Conservation (phyloP, 1,140 invertebrate species). For the Meteorus sp. region DNA sequence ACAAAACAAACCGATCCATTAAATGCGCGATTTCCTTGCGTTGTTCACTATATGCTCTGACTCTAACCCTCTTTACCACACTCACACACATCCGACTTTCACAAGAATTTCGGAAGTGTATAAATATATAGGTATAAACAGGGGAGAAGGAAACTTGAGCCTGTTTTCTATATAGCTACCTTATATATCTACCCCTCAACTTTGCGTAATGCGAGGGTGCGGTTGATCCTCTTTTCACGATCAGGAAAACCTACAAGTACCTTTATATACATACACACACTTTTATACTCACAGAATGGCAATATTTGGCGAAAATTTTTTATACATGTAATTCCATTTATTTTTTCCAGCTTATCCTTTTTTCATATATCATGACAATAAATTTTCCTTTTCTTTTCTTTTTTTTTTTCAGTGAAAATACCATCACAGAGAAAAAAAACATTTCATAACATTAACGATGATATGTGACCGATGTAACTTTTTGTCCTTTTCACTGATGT, state of each 20-base stretch:
- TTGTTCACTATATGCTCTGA: not conserved
- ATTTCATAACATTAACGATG: too few relatives aligned
- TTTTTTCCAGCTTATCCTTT: not conserved
- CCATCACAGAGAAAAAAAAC: not conserved
- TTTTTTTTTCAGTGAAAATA: not conserved
- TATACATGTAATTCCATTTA: not conserved
- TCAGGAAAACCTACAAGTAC: conserved; percentile 20
- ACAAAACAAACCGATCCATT: conserved; percentile 5
- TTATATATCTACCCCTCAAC: not conserved
- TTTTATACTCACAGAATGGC: too few relatives aligned
- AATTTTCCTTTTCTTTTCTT: too few relatives aligned
- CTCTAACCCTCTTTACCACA: too few relatives aligned
- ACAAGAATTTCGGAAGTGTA: not conserved
- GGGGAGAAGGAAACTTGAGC: conserved; percentile 6
- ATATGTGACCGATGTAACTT: too few relatives aligned
- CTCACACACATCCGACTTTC: too few relatives aligned
- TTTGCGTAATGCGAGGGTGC: not conserved
- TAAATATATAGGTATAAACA: too few relatives aligned
- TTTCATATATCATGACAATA: too few relatives aligned
- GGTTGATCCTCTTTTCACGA: conserved; percentile 19
- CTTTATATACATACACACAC: not conserved
- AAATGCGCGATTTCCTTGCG: conserved; percentile 21
- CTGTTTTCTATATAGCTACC: not conserved
- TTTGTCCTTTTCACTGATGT: too few relatives aligned
- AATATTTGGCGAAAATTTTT: conserved; percentile 19